Evolutionary conservation across 2,888 invertebrate species (phyloP).

Genomic region (Athrips mouffetella): DNA sequence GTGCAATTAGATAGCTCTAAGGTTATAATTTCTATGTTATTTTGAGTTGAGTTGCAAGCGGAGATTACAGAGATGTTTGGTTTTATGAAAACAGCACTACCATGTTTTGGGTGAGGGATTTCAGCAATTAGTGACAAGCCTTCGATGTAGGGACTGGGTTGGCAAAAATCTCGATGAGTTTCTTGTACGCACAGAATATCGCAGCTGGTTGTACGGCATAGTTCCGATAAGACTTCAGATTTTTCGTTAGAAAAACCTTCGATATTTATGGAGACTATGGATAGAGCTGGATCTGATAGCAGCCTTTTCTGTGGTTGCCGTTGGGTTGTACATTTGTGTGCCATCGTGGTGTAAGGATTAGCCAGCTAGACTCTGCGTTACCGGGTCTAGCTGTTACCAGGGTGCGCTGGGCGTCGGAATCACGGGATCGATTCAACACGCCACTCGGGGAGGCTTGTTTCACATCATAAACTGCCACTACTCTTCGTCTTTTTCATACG

Average conservation of each 20-base stretch:
- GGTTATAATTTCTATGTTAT: not conserved
- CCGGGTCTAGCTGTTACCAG: too few relatives aligned
- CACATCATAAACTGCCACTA: too few relatives aligned
- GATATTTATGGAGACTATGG: not conserved
- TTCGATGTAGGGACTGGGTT: constrained; percentile 5
- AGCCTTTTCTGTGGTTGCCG: too few relatives aligned
- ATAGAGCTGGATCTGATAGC: not conserved
- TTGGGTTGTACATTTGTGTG: too few relatives aligned
- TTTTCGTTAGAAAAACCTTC: constrained; percentile 7
- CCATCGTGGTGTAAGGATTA: too few relatives aligned
- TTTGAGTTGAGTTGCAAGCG: not conserved
- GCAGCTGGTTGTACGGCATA: not conserved
- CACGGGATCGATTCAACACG: too few relatives aligned
- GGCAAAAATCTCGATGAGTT: not conserved
- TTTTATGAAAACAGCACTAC: not conserved
- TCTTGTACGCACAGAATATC: constrained; percentile 10
- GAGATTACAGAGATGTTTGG: not conserved
- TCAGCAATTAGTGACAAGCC: constrained; percentile 4
- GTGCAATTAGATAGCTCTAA: not conserved
- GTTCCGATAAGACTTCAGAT: not conserved
- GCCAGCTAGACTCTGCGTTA: too few relatives aligned
- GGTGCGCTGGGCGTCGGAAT: too few relatives aligned
- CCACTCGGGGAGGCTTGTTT: too few relatives aligned
- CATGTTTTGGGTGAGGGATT: constrained; percentile 2
- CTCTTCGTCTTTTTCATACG: too few relatives aligned